Base-by-base conservation (phyloP, 1,140 invertebrate species). In the Coboldia fuscipes region DNA sequence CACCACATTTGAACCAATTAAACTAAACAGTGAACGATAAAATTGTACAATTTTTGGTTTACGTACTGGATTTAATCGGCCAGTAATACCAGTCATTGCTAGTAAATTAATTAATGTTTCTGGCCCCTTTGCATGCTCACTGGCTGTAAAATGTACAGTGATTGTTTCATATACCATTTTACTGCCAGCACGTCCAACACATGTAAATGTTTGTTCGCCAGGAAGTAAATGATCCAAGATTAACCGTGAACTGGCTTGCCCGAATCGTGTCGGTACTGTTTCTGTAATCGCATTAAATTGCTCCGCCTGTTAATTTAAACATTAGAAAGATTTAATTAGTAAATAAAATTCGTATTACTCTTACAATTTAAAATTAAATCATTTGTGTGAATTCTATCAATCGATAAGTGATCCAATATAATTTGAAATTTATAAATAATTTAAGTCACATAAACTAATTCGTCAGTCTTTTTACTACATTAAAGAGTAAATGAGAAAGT, bases 171-270 rank as follows among this genome's bases (percentile, higher is more conserved):
- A 59, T 8, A 63, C 55, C 10, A 65, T 62, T 39, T 69, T 62
- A 8, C 60, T 48, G 2, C 68, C 70, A 16, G 69, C 58, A n/a
- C 62, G 59, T 2, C 72, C 79, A 2, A 77, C 62, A 44, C 82
- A 88, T 9, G 71, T 75, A 50, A 75, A 82, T 5, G 42, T 46
- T 24, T 46, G 36, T 13, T 47, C 36, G 20, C 44, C 45, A 24
- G 42, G 47, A 19, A 51, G 33, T 39, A 44, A 41, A 31, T 50
- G 48, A 36, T 53, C 48, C 33, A 55, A 41, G 9, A 75, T 64
- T 16, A 82, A 62, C 29, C 71, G 67, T 0, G 76, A 75, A 4
- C 58, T 54, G 2, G 74, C 60, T 13, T 65, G 63, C 2, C 65
- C 70, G 23, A 79, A 44, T 0, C 68, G 68, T 10, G 49, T 51